Evolutionary conservation across 2,888 invertebrate species (phyloP), one percentile per base, ranked within the genome.

Genomic region (Crossocerus cetratus): DNA sequence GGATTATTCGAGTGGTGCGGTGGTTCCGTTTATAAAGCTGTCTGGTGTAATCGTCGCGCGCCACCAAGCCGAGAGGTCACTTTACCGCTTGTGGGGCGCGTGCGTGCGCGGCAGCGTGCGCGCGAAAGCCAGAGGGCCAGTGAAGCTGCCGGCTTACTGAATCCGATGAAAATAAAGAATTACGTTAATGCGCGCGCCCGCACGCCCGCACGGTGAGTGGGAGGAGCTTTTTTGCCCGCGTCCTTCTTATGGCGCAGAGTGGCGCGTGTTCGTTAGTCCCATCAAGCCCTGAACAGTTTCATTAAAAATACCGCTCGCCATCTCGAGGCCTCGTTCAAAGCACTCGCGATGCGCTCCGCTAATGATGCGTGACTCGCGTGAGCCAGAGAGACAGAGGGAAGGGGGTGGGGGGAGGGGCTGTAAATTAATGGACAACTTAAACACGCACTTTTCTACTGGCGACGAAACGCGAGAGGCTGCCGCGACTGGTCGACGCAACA

Each of bases 251-350:
- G 8, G 8, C 11, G 32, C 11, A 32, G 8, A 32, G 32, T 32
- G 32, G 32, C 32, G 32, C 68, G 63, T 22, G 60, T 76, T 67
- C 74, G 79, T 74, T 81, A 77, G 67, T 63, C 55, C 76, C 78
- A 68, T 80, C 72, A 71, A 69, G 74, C 65, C n/a, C n/a, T 32
- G 68, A 81, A 70, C 66, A 78, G 72, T 74, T 79, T 78, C 72
- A 77, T 81, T 82, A 81, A 81, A 81, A 74, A 69, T 74, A 60
- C 11, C 53, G 32, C 58, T 55, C 58, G 43, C 49, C 32, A 53
- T 21, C 43, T 53, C 54, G 49, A 60, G 49, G 60, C 49, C 69
- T 72, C 65, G 63, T 80, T 69, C 44, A 69, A 56, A 74, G 57
- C 70, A 57, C 54, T 58, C 43, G 23, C 55, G 13, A 5, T 18